phyloP scores from a whole-genome alignment of 1,140 invertebrate genomes.

The Phymastichus coffea region DNA sequence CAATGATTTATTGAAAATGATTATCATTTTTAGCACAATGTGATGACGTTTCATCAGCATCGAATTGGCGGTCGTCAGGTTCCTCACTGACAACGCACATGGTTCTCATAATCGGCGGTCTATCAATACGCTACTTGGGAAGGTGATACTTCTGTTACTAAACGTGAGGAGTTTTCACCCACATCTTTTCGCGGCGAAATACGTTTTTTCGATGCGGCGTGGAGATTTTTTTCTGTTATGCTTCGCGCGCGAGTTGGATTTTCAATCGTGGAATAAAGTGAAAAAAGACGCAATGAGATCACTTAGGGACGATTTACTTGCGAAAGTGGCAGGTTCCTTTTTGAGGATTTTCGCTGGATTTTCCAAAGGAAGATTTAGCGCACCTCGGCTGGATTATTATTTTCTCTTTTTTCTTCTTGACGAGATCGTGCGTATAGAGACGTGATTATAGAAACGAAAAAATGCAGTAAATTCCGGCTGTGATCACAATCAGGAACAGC shows the following conservation, averaged over 20 bases:
- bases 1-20: not conserved
- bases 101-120: constrained; percentile 33
- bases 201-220: constrained; percentile 22
- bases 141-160: constrained; percentile 47
- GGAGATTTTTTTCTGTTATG: constrained; percentile 21
- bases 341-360: constrained; percentile 7
- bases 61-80: constrained; percentile 42
- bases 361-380: not conserved
- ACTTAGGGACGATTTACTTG: constrained; percentile 24
- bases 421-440: no score
- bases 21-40: constrained; percentile 43
- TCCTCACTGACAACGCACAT: constrained; percentile 38
- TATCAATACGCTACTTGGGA: constrained; percentile 40
- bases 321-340: constrained; percentile 32
- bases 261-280: no score
- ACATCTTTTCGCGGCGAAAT: constrained; percentile 38
- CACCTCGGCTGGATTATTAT: not conserved
- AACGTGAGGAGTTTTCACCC: constrained; percentile 28
- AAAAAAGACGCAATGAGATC: constrained; percentile 26
- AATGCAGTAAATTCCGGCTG: no score
- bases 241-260: no score
- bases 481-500: no score
- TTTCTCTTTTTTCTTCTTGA: not conserved
- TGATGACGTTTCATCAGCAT: constrained; percentile 45
- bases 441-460: no score